Evolutionary conservation across 2,113 vertebrate genomes (phyloP).

Genomic region (Notiomystis cincta): DNA sequence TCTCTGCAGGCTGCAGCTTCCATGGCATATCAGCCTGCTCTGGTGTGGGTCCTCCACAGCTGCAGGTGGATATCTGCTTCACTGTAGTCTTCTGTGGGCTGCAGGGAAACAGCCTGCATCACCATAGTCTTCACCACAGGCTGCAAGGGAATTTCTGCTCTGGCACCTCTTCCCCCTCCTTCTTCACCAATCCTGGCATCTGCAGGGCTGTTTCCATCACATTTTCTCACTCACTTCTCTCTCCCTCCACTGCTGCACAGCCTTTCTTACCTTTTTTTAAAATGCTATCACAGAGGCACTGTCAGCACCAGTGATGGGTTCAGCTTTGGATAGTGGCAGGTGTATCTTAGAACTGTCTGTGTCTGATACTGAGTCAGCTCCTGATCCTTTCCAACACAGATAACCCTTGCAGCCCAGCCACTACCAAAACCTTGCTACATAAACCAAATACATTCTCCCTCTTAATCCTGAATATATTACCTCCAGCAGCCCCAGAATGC

Average conservation of each 20-base stretch:
- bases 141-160: background rate
- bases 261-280: background rate
- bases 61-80: background rate
- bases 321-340: background rate
- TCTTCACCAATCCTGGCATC: background rate
- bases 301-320: background rate
- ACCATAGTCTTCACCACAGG: background rate
- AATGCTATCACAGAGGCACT: background rate
- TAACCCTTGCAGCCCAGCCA: background rate
- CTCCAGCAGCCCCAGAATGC: background rate
- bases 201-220: background rate
- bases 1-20: background rate
- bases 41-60: rapidly evolving
- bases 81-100: background rate
- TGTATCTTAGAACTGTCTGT: background rate
- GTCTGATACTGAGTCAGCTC: background rate
- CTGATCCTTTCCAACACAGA: background rate
- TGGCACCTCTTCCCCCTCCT: background rate
- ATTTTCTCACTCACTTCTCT: background rate
- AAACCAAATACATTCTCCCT: background rate
- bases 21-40: background rate
- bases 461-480: background rate
- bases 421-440: background rate
- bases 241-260: background rate
- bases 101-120: background rate